Evolutionary conservation across 2,113 vertebrate genomes (phyloP).

Genomic region (Saimiri boliviensis): DNA sequence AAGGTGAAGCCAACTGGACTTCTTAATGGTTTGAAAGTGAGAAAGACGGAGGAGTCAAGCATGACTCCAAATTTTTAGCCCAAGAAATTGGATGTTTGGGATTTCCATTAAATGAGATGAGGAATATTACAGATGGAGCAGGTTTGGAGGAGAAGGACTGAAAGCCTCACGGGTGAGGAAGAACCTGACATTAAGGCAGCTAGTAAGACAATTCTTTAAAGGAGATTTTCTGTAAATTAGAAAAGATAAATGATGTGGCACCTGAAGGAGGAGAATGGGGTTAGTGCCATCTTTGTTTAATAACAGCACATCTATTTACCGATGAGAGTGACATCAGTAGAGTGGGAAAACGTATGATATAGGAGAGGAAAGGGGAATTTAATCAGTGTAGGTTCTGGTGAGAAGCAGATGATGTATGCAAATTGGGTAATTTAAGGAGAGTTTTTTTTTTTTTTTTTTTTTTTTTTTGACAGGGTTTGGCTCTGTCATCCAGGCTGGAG

Average conservation of each 20-base stretch:
- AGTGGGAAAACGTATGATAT: background rate
- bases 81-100: background rate
- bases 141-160: background rate
- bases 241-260: background rate
- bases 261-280: too few relatives aligned
- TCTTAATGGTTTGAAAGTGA: background rate
- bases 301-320: background rate
- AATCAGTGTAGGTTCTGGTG: background rate
- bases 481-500: too few relatives aligned
- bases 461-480: too few relatives aligned
- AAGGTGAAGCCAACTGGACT: background rate
- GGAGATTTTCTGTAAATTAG: background rate
- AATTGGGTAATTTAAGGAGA: background rate
- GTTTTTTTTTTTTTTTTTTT: background rate
- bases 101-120: background rate
- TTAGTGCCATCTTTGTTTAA: background rate
- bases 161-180: background rate
- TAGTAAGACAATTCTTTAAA: background rate
- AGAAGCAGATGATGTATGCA: background rate
- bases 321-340: background rate
- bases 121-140: background rate
- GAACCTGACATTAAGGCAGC: background rate
- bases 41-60: background rate
- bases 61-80: background rate
- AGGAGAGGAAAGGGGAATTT: background rate